phyloP scores from a whole-genome alignment of 1,140 invertebrate species.

The Saccostrea glomerata region DNA sequence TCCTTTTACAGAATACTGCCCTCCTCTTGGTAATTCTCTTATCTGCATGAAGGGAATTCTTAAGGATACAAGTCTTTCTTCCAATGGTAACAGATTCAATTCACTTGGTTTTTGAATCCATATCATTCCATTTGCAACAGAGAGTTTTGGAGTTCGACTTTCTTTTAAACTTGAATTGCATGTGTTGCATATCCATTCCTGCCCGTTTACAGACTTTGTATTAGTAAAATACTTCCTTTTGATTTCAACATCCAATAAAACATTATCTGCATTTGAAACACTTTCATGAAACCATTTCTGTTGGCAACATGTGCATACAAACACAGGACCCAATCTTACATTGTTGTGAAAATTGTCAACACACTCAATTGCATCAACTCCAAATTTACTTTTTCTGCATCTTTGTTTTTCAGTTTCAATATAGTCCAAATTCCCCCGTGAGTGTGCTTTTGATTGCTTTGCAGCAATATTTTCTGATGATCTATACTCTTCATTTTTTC shows the following conservation, averaged over 20 bases:
- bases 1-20: conserved; percentile 39
- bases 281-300: no score
- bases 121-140: conserved; percentile 23
- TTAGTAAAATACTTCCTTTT: neutral
- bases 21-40: neutral
- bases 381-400: conserved; percentile 19
- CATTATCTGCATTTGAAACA: neutral
- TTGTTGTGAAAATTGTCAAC: conserved; percentile 43
- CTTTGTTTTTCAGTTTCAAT: conserved; percentile 28
- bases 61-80: conserved; percentile 45
- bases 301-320: neutral
- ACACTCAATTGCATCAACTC: conserved; percentile 11
- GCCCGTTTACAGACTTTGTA: conserved; percentile 30
- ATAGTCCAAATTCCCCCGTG: conserved; percentile 18
- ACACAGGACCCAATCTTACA: conserved; percentile 37
- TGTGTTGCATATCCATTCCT: conserved; percentile 41
- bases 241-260: neutral
- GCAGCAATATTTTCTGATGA: conserved; percentile 3
- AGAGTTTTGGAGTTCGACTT: conserved; percentile 37
- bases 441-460: neutral
- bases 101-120: conserved; percentile 32
- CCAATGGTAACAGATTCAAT: conserved; percentile 41
- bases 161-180: conserved; percentile 30
- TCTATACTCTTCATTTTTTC: conserved; percentile 34
- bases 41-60: neutral